A percentile compares a stretch with the other conserved stretches of the same genome.
Conservation (phyloP, 2,797 vertebrate genomes). For the Orientallactaga sibirica region DNA sequence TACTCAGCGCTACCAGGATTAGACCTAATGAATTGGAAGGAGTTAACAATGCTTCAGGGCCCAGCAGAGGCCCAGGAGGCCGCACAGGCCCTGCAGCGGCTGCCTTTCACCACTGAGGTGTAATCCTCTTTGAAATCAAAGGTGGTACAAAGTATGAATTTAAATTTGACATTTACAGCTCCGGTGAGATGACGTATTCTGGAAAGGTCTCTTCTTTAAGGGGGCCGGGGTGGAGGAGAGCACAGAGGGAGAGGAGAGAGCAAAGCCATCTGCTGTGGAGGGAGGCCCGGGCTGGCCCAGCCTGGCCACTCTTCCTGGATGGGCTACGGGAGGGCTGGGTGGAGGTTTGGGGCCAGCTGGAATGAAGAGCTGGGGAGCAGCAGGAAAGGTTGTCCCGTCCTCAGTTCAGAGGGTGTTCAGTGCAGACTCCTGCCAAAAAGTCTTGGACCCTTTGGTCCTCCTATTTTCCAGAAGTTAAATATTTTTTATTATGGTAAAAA, state of each 20-base stretch:
- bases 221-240: conserved; percentile 71
- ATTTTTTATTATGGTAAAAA: neutral
- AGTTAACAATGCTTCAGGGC: conserved; percentile 98
- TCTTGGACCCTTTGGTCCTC: neutral
- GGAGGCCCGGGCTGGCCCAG: conserved; percentile 4
- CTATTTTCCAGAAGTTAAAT: neutral
- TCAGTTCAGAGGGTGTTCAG: neutral
- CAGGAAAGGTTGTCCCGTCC: neutral
- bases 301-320: neutral
- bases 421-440: neutral
- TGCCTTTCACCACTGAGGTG: conserved; percentile 95
- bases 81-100: conserved; percentile 93
- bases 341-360: neutral
- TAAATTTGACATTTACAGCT: conserved; percentile 93
- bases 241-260: conserved; percentile 58
- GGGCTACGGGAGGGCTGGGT: too few species aligned
- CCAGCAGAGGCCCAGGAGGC: conserved; percentile 91
- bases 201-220: conserved; percentile 87
- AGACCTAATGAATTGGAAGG: conserved; percentile 98
- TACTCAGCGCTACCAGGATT: conserved; percentile 96
- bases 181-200: conserved; percentile 90
- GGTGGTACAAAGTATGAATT: conserved; percentile 97
- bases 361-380: neutral
- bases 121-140: conserved; percentile 99
- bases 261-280: conserved; percentile 91